A percentile compares a stretch with the other conserved stretches of the same genome.
phyloP scores from a whole-genome alignment of 2,797 vertebrate genomes.

The Enteromius fasciolatus region DNA sequence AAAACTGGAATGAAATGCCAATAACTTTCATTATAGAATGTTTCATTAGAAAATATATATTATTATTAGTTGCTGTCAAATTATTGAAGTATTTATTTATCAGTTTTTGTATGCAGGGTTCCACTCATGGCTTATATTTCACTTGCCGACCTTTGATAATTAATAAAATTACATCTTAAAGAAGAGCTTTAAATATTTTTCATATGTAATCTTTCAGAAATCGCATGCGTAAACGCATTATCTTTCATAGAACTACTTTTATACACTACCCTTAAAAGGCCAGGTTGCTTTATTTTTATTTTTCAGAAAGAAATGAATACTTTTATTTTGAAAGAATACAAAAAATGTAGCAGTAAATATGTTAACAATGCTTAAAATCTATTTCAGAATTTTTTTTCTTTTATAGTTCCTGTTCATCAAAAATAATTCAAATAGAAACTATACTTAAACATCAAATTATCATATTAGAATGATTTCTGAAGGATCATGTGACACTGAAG shows the following conservation, averaged over 20 bases:
- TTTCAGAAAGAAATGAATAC: background rate
- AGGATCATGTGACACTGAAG: background rate
- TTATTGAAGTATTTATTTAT: background rate
- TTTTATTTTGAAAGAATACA: background rate
- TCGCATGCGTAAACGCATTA: background rate
- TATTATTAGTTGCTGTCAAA: background rate
- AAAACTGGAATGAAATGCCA: conserved; percentile 21
- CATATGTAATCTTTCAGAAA: background rate
- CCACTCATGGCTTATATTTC: background rate
- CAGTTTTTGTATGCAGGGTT: background rate
- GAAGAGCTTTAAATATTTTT: background rate
- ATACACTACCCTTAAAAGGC: background rate
- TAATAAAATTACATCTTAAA: background rate
- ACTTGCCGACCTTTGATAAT: background rate
- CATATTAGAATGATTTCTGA: background rate
- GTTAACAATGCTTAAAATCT: background rate
- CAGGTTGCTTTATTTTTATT: background rate
- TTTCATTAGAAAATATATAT: background rate
- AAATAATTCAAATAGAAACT: background rate
- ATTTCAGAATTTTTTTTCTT: background rate
- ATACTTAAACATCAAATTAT: background rate
- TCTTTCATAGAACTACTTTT: background rate
- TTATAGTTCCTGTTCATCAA: background rate
- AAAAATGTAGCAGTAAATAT: background rate
- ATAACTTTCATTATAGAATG: background rate